These are phyloP conservation scores for Augochlorella aurata DNA, from an alignment of 2,888 invertebrate genomes.

Conservation along the genomic window DNA sequence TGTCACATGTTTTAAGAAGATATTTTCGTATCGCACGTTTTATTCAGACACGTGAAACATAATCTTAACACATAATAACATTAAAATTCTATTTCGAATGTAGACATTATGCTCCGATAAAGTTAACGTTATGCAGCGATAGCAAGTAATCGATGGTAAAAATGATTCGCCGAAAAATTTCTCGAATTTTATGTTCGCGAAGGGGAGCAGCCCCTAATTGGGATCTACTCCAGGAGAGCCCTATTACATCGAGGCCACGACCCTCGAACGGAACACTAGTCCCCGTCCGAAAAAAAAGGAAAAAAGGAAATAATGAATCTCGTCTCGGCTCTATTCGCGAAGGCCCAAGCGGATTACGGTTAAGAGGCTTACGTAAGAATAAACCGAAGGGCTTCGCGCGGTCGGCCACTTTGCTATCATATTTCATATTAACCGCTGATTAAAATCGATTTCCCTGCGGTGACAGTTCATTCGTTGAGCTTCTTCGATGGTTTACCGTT, in stretches of 20 bases:
- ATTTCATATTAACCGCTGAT: conserved; percentile 76
- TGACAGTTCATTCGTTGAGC: conserved; percentile 34
- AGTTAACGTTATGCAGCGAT: no score
- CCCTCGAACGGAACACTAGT: neutral
- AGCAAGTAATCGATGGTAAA: neutral
- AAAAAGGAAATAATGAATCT: conserved; percentile 64
- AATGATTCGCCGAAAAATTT: neutral
- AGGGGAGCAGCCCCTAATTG: conserved; percentile 27
- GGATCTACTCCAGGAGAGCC: conserved; percentile 24
- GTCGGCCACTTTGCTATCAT: conserved; percentile 71
- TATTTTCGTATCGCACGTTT: no score
- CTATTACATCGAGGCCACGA: conserved; percentile 27
- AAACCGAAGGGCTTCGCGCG: conserved; percentile 68
- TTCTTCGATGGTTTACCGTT: conserved; percentile 12
- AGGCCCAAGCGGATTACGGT: conserved; percentile 67
- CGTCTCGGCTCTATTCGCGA: conserved; percentile 69
- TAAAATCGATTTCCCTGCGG: conserved; percentile 70
- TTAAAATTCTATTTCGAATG: no score
- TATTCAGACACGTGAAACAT: no score
- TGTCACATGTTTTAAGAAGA: no score
- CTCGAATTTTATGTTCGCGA: conserved; percentile 3
- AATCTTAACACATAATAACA: no score
- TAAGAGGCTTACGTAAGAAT: conserved; percentile 74
- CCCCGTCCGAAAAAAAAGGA: conserved; percentile 16
- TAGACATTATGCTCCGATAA: no score